Evolutionary conservation across 2,797 vertebrate genomes (phyloP), one percentile per base, ranked within the genome.

Genomic region (Limnodromus scolopaceus): DNA sequence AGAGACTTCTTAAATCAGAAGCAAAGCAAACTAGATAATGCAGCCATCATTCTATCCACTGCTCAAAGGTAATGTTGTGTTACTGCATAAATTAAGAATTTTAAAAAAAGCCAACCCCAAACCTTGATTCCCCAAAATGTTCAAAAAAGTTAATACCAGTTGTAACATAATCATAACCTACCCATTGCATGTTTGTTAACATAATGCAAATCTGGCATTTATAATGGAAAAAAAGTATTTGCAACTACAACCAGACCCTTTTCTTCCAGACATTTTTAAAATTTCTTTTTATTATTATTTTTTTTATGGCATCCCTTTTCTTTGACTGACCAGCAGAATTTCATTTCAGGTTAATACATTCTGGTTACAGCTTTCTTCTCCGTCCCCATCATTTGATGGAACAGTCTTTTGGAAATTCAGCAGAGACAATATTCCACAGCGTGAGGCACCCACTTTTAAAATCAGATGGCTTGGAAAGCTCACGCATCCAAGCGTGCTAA

Each of bases 391-490:
- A 28, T 84, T 87, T 80, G 84, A 69, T 72, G 49, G 45, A 81
- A 60, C 38, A 69, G 13, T n/a, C 27, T 92, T 92, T 81, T 2
- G 4, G 39, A 76, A 86, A 85, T 70, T 83, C n/a, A 60, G 49
- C 36, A 71, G 60, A 89, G 86, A 92, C 65, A 92, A 83, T 91
- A 81, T 91, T 91, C 80, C 92, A 60, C 89, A 95, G 85, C 15
- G 30, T 82, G 91, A 82, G 81, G 69, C 72, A 89, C 39, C 39
- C 38, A 34, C 63, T 92, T 93, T 66, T 91, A 82, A 92, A 89
- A 96, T 96, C 82, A 90, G 61, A 86, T 77, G 75, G 76, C n/a
- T 96, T 95, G 89, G 66, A 95, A 94, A 96, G 74, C 84, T 97
- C 78, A 76, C 82, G 95, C 95, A 92, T 85, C 89, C 92, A 92